phyloP scores from a whole-genome alignment of 2,113 vertebrate genomes.

The Brachypodius melanocephalos region DNA sequence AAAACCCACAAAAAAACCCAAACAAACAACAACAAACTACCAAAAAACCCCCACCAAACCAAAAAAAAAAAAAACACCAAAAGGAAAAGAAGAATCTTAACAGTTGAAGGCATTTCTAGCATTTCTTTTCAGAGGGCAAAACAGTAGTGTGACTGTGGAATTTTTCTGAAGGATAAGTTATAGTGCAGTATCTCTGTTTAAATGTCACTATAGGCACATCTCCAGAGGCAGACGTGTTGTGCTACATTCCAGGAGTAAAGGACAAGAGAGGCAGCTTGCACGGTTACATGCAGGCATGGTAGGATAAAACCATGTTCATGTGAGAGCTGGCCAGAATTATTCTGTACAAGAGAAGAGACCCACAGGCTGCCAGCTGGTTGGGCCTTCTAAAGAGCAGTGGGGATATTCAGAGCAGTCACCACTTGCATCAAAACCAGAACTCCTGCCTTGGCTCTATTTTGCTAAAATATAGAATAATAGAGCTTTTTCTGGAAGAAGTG shows the following conservation, averaged over 20 bases:
- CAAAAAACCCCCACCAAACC: no score
- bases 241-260: background rate
- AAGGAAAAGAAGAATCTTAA: background rate
- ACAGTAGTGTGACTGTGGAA: background rate
- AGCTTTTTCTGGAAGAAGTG: background rate
- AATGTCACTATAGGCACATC: background rate
- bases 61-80: no score
- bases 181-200: background rate
- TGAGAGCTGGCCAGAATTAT: background rate
- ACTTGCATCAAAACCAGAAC: background rate
- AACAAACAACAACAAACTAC: no score
- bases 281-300: rapidly evolving
- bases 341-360: background rate
- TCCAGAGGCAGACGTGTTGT: background rate
- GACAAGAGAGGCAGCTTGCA: background rate
- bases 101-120: background rate
- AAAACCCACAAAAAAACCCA: no score
- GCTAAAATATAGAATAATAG: background rate
- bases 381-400: background rate
- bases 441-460: background rate
- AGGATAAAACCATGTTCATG: background rate
- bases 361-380: background rate
- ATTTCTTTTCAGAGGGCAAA: background rate
- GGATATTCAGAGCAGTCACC: background rate
- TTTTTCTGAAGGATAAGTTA: background rate